These are phyloP conservation scores for Myotis davidii DNA, from an alignment of 2,113 vertebrate species.

Conservation along the genomic window DNA sequence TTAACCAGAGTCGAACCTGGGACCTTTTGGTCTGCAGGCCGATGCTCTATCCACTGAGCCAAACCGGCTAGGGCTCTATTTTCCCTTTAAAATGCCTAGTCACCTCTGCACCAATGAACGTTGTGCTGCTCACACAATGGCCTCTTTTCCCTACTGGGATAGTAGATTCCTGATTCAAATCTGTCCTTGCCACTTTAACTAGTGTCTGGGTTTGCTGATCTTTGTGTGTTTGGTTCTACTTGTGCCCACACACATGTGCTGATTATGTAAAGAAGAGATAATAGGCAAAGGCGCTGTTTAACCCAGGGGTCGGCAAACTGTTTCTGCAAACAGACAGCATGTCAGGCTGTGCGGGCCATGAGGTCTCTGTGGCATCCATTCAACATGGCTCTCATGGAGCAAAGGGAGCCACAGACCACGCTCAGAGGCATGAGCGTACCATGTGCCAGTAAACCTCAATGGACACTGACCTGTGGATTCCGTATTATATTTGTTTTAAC, in stretches of 20 bases:
- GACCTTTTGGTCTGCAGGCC: too few relatives aligned
- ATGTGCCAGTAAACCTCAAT: conserved; percentile 43
- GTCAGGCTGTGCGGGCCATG: not conserved
- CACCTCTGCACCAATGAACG: not conserved
- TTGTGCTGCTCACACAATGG: not conserved
- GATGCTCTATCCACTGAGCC: too few relatives aligned
- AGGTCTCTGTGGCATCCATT: not conserved
- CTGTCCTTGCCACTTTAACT: not conserved
- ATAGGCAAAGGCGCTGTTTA: not conserved
- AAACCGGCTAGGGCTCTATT: too few relatives aligned
- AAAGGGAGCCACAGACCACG: not conserved
- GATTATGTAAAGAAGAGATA: conserved; percentile 22
- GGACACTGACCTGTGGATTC: conserved; percentile 14
- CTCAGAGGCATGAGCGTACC: not conserved
- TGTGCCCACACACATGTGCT: not conserved
- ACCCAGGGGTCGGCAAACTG: not conserved
- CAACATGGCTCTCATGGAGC: not conserved
- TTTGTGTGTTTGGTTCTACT: not conserved
- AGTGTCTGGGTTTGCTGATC: not conserved
- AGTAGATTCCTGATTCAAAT: not conserved
- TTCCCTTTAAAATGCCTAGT: not conserved
- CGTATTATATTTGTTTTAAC: not conserved
- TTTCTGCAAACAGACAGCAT: not conserved
- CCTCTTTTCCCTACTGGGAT: not conserved
- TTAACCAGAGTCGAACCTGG: too few relatives aligned